phyloP scores from a whole-genome alignment of 2,888 invertebrate species.

The Drosophila meridionalis region DNA sequence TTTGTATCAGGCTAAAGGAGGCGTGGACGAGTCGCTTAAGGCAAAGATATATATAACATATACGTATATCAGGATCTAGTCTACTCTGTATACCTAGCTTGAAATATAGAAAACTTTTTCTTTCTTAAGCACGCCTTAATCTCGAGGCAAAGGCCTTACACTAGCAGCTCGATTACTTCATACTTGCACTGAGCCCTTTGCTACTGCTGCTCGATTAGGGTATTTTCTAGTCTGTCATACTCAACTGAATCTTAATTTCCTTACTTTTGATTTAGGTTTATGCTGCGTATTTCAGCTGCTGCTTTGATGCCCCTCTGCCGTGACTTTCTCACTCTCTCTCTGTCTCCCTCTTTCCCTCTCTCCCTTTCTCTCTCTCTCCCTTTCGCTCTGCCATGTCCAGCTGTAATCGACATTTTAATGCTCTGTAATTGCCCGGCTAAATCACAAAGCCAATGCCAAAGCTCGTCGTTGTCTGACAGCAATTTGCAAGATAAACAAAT shows the following conservation, averaged over 20 bases:
- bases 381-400: constrained; percentile 18
- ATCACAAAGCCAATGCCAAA: constrained; percentile 23
- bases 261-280: constrained; percentile 27
- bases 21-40: neutral
- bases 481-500: constrained; percentile 59
- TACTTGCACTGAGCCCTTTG: no score
- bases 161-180: no score
- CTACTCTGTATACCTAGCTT: no score
- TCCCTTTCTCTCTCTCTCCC: neutral
- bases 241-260: neutral
- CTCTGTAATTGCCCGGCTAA: constrained; percentile 50
- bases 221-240: neutral
- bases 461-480: constrained; percentile 35
- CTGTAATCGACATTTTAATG: constrained; percentile 57
- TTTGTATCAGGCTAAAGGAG: neutral
- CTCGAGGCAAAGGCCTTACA: no score
- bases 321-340: neutral
- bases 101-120: no score
- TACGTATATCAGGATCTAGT: no score
- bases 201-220: neutral
- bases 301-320: constrained; percentile 13
- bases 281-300: constrained; percentile 43
- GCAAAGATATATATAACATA: no score
- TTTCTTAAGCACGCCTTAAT: no score
- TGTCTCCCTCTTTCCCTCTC: neutral